Conservation (phyloP, 1,140 invertebrate species). For the Arctopsyche grandis region DNA sequence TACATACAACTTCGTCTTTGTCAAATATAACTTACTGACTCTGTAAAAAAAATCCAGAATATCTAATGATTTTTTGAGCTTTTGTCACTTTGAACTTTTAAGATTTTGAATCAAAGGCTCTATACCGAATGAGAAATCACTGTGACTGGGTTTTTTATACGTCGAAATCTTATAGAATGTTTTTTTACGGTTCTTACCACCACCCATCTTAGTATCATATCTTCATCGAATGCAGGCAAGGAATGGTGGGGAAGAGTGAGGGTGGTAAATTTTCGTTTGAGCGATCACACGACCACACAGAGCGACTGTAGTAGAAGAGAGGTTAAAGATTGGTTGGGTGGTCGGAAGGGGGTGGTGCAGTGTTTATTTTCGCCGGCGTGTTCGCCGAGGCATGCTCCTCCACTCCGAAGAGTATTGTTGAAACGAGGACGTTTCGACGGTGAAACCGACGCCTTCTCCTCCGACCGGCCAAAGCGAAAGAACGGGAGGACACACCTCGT, state of each 20-base stretch:
- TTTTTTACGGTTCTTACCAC: too few species aligned
- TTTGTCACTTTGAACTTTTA: too few species aligned
- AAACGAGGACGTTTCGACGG: not conserved
- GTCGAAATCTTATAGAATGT: too few species aligned
- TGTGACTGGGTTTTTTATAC: too few species aligned
- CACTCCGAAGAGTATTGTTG: not conserved
- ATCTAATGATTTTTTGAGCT: too few species aligned
- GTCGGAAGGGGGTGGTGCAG: not conserved
- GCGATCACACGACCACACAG: not conserved
- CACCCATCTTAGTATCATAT: not conserved
- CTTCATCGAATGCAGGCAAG: not conserved
- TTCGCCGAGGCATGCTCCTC: not conserved
- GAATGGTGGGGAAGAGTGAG: not conserved
- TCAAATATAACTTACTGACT: too few species aligned
- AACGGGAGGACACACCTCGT: not conserved
- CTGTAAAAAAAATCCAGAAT: too few species aligned
- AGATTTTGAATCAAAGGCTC: too few species aligned
- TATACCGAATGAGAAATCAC: too few species aligned
- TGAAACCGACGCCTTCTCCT: not conserved
- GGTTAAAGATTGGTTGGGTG: too few species aligned
- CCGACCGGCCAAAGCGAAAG: not conserved
- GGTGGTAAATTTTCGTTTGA: not conserved
- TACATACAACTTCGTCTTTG: too few species aligned
- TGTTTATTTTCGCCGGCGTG: conserved; percentile 2
- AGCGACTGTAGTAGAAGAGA: not conserved